phyloP scores from a whole-genome alignment of 2,797 vertebrate species.

The Peromyscus attwateri region DNA sequence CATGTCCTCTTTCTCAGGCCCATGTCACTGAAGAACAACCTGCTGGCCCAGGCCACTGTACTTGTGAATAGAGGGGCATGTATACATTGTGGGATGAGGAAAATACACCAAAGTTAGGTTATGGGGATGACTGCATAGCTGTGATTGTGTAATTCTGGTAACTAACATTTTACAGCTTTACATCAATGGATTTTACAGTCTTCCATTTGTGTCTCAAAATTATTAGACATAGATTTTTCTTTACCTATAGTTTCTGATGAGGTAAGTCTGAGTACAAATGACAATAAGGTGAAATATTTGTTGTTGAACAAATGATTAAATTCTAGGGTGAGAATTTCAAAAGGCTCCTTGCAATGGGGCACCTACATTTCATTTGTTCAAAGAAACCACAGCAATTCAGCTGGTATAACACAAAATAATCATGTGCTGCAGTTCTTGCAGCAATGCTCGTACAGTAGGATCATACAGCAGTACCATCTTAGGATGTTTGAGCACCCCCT shows the following conservation, averaged over 20 bases:
- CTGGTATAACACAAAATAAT: neutral
- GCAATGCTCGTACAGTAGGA: neutral
- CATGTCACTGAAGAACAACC: no score
- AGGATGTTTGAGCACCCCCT: neutral
- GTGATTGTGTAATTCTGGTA: neutral
- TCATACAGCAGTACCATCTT: no score
- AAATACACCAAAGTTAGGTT: neutral
- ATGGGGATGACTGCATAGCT: neutral
- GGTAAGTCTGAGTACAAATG: neutral
- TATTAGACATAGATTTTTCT: neutral
- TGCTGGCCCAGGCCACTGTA: neutral
- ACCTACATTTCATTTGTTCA: neutral
- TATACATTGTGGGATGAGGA: neutral
- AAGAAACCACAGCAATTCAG: neutral
- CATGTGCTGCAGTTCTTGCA: neutral
- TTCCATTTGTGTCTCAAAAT: neutral
- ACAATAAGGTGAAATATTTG: neutral
- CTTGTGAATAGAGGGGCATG: neutral
- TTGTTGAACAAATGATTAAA: neutral
- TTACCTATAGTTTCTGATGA: neutral
- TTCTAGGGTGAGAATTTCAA: neutral
- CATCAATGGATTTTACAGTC: neutral
- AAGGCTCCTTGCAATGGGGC: neutral
- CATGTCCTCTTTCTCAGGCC: no score
- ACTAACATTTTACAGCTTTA: neutral